A percentile compares a stretch with the other conserved stretches of the same genome.
phyloP scores from a whole-genome alignment of 2,797 vertebrate species.

The Gymnoscopelus microlampas region DNA sequence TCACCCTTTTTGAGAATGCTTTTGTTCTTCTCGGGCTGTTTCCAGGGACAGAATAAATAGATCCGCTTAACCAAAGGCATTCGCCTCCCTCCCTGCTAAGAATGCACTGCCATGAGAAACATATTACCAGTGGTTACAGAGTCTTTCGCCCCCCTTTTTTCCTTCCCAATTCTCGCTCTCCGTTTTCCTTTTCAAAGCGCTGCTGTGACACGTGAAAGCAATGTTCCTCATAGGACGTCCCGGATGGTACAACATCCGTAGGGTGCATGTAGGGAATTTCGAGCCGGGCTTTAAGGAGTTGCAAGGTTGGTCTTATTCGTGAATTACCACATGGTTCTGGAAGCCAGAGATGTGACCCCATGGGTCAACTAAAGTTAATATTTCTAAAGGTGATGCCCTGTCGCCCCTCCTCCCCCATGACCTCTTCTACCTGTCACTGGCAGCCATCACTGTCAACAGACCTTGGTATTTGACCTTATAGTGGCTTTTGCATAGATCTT shows the following conservation, averaged over 20 bases:
- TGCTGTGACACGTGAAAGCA: conserved; percentile 54
- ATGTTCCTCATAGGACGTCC: conserved; percentile 36
- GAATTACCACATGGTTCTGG: conserved; percentile 12
- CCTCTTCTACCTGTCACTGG: conserved; percentile 2
- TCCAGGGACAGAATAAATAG: conserved; percentile 77
- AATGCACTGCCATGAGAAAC: conserved; percentile 73
- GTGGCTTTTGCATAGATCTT: conserved; percentile 17
- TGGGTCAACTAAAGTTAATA: conserved; percentile 2
- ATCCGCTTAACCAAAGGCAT: conserved; percentile 73
- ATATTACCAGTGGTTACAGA: conserved; percentile 67
- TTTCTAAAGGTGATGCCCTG: not conserved
- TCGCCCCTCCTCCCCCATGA: conserved; percentile 13
- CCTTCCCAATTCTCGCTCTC: conserved; percentile 40
- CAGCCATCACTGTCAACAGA: conserved; percentile 22
- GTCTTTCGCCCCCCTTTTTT: conserved; percentile 41
- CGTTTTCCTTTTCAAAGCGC: conserved; percentile 37
- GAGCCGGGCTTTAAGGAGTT: conserved; percentile 8
- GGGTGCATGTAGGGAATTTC: conserved; percentile 4
- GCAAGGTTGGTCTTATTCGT: conserved; percentile 13
- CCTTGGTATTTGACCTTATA: not conserved
- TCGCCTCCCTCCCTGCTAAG: conserved; percentile 57
- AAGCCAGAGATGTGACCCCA: conserved; percentile 6
- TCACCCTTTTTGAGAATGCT: conserved; percentile 59
- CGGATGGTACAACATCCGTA: conserved; percentile 7
- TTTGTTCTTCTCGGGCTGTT: conserved; percentile 68